These are phyloP conservation scores for Ibidorhyncha struthersii DNA, from an alignment of 2,113 vertebrate genomes.

Conservation along the genomic window DNA sequence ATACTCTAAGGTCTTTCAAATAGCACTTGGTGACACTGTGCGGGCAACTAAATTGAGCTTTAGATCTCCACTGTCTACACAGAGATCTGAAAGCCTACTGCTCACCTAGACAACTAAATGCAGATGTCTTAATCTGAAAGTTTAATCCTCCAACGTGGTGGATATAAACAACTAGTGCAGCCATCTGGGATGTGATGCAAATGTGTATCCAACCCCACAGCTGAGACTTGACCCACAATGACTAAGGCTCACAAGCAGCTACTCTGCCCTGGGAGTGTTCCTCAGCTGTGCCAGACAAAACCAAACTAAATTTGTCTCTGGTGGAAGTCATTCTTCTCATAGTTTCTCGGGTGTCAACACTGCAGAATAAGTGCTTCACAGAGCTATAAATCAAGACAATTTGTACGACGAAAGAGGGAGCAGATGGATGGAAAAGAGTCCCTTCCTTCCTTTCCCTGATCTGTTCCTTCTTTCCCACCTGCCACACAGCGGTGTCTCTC, in stretches of 20 bases:
- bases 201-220: neutral
- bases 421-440: neutral
- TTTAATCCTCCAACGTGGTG: fast-evolving
- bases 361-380: neutral
- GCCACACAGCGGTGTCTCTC: neutral
- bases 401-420: neutral
- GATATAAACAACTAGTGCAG: neutral
- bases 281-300: neutral
- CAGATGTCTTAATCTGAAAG: neutral
- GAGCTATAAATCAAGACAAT: slow-evolving; percentile 24
- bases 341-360: neutral
- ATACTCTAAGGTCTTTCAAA: neutral
- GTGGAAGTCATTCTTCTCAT: neutral
- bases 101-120: neutral
- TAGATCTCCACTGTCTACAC: neutral
- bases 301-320: neutral
- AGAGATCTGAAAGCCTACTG: neutral
- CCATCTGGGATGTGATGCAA: neutral
- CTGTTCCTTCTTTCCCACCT: neutral
- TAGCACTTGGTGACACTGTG: neutral
- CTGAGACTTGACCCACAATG: neutral
- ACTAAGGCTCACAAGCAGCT: neutral
- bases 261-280: neutral
- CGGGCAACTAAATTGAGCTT: neutral
- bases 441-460: neutral